Conservation (phyloP, 2,797 vertebrate species). For the Mormyrus hasselquistii region DNA sequence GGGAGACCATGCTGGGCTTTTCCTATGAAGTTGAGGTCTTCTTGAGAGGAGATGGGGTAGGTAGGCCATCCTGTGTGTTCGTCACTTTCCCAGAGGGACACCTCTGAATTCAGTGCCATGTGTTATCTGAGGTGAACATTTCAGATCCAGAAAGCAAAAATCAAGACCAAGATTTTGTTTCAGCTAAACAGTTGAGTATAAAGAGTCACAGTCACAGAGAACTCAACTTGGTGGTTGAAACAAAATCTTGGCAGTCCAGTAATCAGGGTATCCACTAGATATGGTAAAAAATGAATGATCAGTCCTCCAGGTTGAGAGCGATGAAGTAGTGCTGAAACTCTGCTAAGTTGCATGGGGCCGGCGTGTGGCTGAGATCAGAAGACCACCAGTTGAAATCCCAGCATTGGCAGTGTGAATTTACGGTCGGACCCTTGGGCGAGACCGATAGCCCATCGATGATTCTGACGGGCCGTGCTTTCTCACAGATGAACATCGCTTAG, state of each 20-base stretch:
- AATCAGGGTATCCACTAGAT: neutral
- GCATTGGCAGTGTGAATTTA: neutral
- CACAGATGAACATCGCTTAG: neutral
- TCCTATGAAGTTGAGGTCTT: slow-evolving; percentile 75
- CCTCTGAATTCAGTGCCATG: neutral
- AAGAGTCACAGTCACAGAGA: neutral
- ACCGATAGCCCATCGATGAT: neutral
- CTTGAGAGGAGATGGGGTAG: slow-evolving; percentile 65
- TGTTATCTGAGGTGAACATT: neutral
- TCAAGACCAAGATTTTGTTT: neutral
- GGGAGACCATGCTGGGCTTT: slow-evolving; percentile 77
- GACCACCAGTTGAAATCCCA: neutral
- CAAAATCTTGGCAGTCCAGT: neutral
- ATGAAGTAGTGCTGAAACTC: neutral
- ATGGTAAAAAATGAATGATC: neutral
- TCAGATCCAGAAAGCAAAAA: neutral
- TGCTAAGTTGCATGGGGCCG: neutral
- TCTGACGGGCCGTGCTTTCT: neutral
- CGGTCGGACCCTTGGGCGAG: neutral
- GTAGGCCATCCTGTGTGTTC: neutral
- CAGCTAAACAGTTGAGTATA: neutral
- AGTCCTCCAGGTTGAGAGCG: neutral
- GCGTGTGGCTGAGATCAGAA: neutral
- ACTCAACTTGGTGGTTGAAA: neutral
- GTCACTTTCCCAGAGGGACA: neutral